Base-by-base conservation (phyloP, 2,888 invertebrate species). In the Drosophila paramelanica region DNA sequence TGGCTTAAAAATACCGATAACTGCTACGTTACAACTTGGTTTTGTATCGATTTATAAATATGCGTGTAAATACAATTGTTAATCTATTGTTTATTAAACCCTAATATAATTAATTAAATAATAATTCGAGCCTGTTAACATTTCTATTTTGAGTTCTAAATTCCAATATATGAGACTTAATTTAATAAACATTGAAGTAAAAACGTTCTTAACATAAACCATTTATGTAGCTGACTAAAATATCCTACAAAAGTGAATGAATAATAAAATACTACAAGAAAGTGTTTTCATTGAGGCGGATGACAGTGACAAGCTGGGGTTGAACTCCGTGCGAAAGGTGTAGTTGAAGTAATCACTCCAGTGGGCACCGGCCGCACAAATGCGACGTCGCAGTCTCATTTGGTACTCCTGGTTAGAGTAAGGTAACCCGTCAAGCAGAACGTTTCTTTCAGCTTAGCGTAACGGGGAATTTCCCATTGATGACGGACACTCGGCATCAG, bases 321-420 rank as follows among this genome's bases (percentile, higher is more conserved):
- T 20, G 1, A 14, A 10, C 11, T 31, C 20, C 14, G 53, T 60
- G 31, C 25, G 53, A 38, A 60, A 45, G 38, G 27, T 31, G 25
- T 53, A 45, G 3, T 38, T 38, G 27, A 60, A 45, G 17, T 27
- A 38, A 8, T 53, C 27, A 27, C 38, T 53, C 53, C 45, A 53
- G 53, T 53, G 53, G 13, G n/a, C 59, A 10, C 10, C 17, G n/a
- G 5, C 20, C 14, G 27, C 14, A 13, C 31, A 14, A 2, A 45
- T 38, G 45, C 59, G 27, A 7, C 59, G 38, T 0, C 59, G 43
- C 13, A 41, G 25, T 1, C 7, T 39, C 17, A 52, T 25, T 14
- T 17, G 11, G 57, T 57, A 57, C 11, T 39, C 20, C 25, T 43
- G 23, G 11, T 52, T 27, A 25, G 25, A 11, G 41, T 27, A 17